Evolutionary conservation across 1,140 invertebrate species (phyloP), one percentile per base, ranked within the genome.

Genomic region (Bombus haemorrhoidalis): DNA sequence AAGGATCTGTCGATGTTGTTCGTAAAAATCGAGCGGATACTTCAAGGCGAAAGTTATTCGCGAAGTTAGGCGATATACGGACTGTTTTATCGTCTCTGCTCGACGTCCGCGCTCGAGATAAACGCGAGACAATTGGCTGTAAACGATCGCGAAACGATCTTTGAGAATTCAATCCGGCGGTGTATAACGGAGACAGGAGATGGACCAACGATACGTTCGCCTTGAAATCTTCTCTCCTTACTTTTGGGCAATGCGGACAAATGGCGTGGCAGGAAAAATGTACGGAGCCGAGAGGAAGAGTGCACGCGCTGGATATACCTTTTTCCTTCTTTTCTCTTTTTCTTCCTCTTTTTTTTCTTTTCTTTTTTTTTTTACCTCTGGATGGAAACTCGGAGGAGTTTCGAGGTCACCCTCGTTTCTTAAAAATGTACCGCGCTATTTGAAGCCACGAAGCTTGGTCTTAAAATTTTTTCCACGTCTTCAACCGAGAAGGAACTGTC

Each of bases 321-420:
- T 32, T 32, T 32, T 10, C 18, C 34, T 37, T 28, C 41, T 47
- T 32, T 57, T 57, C 28, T 6, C 18, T 34, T 32, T 75, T 76
- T n/a, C 12, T 15, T 41, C 37, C 15, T 10, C 4, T 57, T 32
- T 34, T 9, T 15, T 28, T 28, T 39, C 32, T 6, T 5, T 6
- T n/a, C 64, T 25, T 6, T 22, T 25, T 15, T n/a, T 28, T 41
- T n/a, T 6, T n/a, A 12, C 12, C 0, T 1, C 59, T 62, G 10
- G 39, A 76, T 85, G 53, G 68, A 80, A 57, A 32, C 37, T 5
- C 74, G 3, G 34, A n/a, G 68, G 32, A 73, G 78, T 79, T 85
- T 80, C 78, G 78, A 32, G 83, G 83, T 80, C 83, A 47, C 32
- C 77, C 53, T 80, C 77, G 68, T 85, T 85, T 37, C 77, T 85